phyloP scores from a whole-genome alignment of 2,797 vertebrate genomes.

The Mus minutoides region DNA sequence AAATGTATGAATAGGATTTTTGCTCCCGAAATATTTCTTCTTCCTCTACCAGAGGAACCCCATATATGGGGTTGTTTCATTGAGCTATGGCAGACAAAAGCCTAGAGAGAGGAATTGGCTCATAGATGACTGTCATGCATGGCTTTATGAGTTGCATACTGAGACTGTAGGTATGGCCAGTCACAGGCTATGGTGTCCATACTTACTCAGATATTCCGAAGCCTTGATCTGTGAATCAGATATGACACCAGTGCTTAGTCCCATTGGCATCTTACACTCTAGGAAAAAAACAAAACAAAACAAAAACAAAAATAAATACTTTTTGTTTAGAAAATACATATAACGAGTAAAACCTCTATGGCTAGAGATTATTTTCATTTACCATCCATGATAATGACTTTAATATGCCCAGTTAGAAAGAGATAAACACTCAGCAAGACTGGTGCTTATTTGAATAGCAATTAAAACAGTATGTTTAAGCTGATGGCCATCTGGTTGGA shows the following conservation, averaged over 20 bases:
- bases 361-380: background rate
- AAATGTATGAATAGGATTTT: background rate
- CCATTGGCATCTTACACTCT: slow-evolving; percentile 94
- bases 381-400: background rate
- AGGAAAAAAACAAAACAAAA: slow-evolving; percentile 64
- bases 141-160: background rate
- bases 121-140: rapidly evolving
- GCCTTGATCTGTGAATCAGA: slow-evolving; percentile 92
- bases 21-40: background rate
- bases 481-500: background rate
- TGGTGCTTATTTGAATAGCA: background rate
- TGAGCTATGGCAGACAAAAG: background rate
- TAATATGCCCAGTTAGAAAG: slow-evolving; percentile 4
- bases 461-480: slow-evolving; percentile 24
- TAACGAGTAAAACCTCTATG: background rate
- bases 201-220: slow-evolving; percentile 89
- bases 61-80: background rate
- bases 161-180: no score
- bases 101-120: background rate
- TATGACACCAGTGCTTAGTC: slow-evolving; percentile 91
- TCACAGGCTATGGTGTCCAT: background rate
- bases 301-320: background rate
- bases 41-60: background rate
- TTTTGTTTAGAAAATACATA: background rate
- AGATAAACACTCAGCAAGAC: background rate